phyloP scores from a whole-genome alignment of 2,888 invertebrate genomes.

The Myopa tessellatipennis region DNA sequence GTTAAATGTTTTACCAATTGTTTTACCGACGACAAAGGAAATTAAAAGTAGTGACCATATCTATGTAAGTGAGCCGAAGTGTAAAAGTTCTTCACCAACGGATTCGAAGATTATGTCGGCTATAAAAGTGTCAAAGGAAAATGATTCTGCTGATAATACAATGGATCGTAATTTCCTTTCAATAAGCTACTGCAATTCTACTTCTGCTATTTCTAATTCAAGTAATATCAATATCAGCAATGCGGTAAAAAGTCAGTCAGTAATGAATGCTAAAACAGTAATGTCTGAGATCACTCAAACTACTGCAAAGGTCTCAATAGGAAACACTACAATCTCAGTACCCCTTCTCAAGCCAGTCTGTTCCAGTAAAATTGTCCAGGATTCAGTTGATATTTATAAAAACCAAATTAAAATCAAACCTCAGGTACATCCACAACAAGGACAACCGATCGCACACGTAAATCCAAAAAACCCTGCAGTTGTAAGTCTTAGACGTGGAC shows the following conservation, averaged over 20 bases:
- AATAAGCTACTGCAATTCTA: neutral
- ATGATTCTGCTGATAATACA: neutral
- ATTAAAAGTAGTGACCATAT: too few species aligned
- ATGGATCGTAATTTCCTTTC: neutral
- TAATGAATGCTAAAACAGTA: conserved; percentile 59
- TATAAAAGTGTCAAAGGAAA: neutral
- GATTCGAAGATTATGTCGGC: neutral
- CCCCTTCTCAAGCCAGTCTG: conserved; percentile 65
- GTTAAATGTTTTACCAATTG: too few species aligned
- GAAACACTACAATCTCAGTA: conserved; percentile 68
- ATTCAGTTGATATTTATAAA: conserved; percentile 36
- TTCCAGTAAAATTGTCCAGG: conserved; percentile 56
- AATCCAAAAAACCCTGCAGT: conserved; percentile 61
- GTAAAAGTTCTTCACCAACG: neutral
- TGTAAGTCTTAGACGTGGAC: conserved; percentile 58
- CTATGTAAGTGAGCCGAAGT: neutral
- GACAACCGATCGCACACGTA: conserved; percentile 41
- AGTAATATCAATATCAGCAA: neutral
- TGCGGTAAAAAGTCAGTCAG: conserved; percentile 53
- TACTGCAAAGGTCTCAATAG: conserved; percentile 69
- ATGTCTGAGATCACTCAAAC: conserved; percentile 72
- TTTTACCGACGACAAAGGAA: too few species aligned
- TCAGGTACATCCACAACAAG: conserved; percentile 46
- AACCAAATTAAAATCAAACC: conserved; percentile 41
- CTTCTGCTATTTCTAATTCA: neutral